phyloP scores from a whole-genome alignment of 2,113 vertebrate genomes.

The Synchiropus splendidus region DNA sequence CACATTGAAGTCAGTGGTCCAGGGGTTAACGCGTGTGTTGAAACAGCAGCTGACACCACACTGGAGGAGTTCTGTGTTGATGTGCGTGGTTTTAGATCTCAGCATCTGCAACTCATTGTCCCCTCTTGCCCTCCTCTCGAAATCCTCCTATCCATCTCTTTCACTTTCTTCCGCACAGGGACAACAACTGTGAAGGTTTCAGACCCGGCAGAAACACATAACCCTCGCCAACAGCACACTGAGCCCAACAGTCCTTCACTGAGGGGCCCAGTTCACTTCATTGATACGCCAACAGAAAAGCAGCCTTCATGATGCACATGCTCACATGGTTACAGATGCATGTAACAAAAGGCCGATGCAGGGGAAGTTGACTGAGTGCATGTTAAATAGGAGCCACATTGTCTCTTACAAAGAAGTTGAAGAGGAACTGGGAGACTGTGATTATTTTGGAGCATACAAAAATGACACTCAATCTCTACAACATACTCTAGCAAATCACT shows the following conservation, averaged over 20 bases:
- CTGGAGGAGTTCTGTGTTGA: neutral
- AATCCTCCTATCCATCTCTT: constrained; percentile 17
- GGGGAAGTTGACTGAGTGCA: constrained; percentile 53
- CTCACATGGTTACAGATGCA: constrained; percentile 38
- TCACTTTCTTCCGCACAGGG: no score
- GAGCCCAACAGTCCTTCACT: constrained; percentile 13
- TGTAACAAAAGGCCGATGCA: constrained; percentile 38
- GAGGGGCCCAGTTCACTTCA: constrained; percentile 33
- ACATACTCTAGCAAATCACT: no score
- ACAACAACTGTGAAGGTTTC: constrained; percentile 2
- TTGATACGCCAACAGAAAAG: constrained; percentile 19
- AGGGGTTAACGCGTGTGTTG: constrained; percentile 15
- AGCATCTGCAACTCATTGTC: constrained; percentile 33
- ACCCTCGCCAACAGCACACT: constrained; percentile 13
- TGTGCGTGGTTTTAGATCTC: constrained; percentile 3
- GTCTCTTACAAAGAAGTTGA: constrained; percentile 30
- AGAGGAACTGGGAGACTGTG: constrained; percentile 22
- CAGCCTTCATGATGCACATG: constrained; percentile 22
- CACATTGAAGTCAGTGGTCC: constrained; percentile 11
- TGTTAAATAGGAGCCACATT: constrained; percentile 61
- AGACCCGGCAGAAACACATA: constrained; percentile 9
- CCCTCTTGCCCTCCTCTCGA: constrained; percentile 18
- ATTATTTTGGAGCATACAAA: no score
- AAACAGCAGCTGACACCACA: constrained; percentile 26
- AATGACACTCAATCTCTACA: no score